Conservation (phyloP, 1,140 invertebrate genomes). For the Ruditapes philippinarum region DNA sequence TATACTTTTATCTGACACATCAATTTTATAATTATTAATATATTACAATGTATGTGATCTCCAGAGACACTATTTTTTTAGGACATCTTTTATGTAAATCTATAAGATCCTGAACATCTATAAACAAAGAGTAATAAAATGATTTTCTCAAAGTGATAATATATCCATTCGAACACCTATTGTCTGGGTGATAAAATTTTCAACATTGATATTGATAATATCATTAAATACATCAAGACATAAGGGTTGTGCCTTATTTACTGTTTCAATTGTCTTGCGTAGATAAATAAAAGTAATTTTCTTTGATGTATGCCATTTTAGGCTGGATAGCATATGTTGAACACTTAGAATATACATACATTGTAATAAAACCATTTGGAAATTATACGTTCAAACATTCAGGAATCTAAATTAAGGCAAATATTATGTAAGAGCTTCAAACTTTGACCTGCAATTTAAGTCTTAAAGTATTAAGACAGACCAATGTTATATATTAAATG, state of each 20-base stretch:
- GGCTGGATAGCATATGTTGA: neutral
- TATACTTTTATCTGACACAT: no score
- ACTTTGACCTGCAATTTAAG: neutral
- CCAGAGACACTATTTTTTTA: no score
- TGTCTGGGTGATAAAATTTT: no score
- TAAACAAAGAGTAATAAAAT: no score
- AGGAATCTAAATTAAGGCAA: neutral
- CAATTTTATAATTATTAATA: no score
- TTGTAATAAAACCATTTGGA: neutral
- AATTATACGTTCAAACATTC: neutral
- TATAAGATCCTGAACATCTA: no score
- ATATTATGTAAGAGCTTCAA: neutral
- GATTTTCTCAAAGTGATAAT: no score
- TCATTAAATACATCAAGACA: neutral
- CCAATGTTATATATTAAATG: no score
- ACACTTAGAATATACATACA: conserved; percentile 3
- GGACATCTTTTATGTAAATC: no score
- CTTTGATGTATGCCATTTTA: neutral
- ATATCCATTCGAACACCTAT: no score
- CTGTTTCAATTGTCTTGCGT: neutral
- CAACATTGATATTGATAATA: neutral
- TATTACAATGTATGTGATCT: no score
- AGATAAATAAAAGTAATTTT: neutral
- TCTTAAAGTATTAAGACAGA: no score
- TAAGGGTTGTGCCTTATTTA: neutral